These are phyloP conservation scores for Pedetes capensis DNA, from an alignment of 2,113 vertebrate species.

Conservation along the genomic window DNA sequence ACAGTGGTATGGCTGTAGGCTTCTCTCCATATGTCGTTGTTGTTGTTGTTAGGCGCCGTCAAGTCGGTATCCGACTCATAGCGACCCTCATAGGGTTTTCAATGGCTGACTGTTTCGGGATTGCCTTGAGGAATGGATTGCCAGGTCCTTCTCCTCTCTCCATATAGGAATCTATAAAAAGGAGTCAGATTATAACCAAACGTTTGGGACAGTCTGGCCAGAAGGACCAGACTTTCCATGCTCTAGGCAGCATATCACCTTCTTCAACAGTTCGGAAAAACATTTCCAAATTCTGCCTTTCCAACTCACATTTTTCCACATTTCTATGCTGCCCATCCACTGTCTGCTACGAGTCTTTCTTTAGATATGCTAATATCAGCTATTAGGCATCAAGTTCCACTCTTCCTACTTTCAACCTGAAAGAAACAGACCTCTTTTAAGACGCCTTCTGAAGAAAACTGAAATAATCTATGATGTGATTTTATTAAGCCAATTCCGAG, in stretches of 20 bases:
- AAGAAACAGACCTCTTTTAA: conserved; percentile 63
- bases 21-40: no score
- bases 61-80: no score
- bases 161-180: neutral
- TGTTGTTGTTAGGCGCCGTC: no score
- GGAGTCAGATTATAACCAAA: neutral
- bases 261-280: neutral
- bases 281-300: neutral
- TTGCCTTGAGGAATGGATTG: no score
- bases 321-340: conserved; percentile 26
- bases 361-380: conserved; percentile 75
- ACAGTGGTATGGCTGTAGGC: no score
- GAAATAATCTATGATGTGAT: conserved; percentile 36
- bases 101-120: no score
- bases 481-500: conserved; percentile 48
- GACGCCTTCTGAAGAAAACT: conserved; percentile 57
- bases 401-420: conserved; percentile 61
- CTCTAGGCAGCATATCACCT: neutral
- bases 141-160: no score
- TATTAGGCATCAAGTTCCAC: conserved; percentile 57
- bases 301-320: neutral
- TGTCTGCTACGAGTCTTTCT: conserved; percentile 57
- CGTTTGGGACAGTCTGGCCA: neutral
- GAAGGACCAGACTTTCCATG: neutral
- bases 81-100: no score